Conservation (phyloP, 2,888 invertebrate genomes). For the Odontothrips loti region DNA sequence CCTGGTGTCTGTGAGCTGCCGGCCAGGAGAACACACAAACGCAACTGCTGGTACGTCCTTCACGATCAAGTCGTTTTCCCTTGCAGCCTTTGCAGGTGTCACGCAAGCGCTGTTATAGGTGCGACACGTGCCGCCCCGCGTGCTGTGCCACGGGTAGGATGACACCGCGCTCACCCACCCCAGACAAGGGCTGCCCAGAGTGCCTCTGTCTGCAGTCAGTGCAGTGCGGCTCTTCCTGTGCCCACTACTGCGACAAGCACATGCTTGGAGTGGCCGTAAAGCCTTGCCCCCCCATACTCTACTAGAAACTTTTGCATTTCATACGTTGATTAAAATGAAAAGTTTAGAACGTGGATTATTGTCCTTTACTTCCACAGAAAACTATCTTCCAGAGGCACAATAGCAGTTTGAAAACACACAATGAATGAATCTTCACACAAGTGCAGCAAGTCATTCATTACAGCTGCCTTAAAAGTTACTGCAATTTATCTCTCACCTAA, state of each 20-base stretch:
- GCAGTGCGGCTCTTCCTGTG: neutral
- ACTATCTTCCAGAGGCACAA: neutral
- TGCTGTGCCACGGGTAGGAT: neutral
- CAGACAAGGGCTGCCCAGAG: neutral
- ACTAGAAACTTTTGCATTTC: neutral
- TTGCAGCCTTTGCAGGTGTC: no score
- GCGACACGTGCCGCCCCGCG: neutral
- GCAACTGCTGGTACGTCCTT: conserved; percentile 3
- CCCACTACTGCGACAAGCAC: conserved; percentile 7
- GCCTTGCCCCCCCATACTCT: neutral
- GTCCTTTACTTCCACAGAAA: neutral
- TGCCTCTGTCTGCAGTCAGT: conserved; percentile 7
- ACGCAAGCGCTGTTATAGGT: no score
- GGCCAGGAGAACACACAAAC: neutral
- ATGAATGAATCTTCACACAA: no score
- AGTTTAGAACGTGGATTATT: neutral
- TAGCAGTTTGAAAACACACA: no score
- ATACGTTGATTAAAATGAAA: neutral
- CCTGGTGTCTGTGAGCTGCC: neutral
- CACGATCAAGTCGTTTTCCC: no score
- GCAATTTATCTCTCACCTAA: no score
- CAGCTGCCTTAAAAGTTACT: no score
- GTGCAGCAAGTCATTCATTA: no score
- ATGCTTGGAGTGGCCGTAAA: neutral
- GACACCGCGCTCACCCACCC: neutral